A percentile compares a stretch with the other conserved stretches of the same genome.
Evolutionary conservation across 2,888 invertebrate species (phyloP).

Genomic region (Gibbula magus): DNA sequence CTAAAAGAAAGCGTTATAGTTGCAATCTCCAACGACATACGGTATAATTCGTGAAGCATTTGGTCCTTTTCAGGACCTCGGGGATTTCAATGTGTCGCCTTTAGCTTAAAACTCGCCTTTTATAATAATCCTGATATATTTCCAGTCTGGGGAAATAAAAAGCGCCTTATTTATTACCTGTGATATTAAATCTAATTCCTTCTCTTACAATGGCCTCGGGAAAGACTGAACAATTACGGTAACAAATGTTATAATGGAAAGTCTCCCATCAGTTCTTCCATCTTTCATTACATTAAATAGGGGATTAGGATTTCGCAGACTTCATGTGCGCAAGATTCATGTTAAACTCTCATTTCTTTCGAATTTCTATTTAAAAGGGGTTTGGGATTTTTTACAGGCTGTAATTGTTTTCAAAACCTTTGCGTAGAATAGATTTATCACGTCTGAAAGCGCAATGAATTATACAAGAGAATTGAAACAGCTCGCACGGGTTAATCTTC

Average conservation of each 20-base stretch:
- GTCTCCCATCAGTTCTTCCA: not conserved
- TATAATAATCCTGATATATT: constrained; percentile 8
- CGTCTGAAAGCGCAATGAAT: not conserved
- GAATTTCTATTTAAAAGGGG: constrained; percentile 15
- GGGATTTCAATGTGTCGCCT: not conserved
- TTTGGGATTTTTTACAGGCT: not conserved
- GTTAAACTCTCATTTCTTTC: constrained; percentile 11
- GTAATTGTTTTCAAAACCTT: constrained; percentile 8
- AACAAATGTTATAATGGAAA: not conserved
- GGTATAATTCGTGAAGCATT: not conserved
- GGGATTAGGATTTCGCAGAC: not conserved
- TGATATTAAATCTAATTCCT: not conserved
- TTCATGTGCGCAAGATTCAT: not conserved
- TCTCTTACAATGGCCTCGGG: not conserved
- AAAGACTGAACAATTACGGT: not conserved
- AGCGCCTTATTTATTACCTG: constrained; percentile 8
- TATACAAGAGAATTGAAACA: not conserved
- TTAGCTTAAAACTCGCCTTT: not conserved
- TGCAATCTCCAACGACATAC: not conserved
- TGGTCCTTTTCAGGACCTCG: not conserved
- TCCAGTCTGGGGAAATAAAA: not conserved
- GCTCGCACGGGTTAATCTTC: not conserved
- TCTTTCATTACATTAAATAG: not conserved
- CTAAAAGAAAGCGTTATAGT: not conserved
- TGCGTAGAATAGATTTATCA: constrained; percentile 7